Conservation (phyloP, 2,888 invertebrate genomes). For the Tridacna crocea region DNA sequence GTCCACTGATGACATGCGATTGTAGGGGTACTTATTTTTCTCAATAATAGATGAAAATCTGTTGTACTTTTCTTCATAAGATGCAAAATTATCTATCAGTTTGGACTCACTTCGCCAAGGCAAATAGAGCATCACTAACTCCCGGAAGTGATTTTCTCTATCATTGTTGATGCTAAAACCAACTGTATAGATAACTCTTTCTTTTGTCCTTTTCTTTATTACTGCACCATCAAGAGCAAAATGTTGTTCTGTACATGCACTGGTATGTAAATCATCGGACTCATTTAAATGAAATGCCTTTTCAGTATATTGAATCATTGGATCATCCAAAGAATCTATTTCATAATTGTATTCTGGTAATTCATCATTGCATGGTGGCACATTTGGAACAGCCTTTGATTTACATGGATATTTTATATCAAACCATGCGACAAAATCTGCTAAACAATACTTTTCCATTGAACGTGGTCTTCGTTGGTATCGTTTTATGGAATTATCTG, state of each 20-base stretch:
- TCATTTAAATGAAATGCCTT: background rate
- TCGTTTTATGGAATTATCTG: constrained; percentile 49
- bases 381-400: background rate
- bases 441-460: constrained; percentile 44
- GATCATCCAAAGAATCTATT: constrained; percentile 22
- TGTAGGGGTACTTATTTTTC: background rate
- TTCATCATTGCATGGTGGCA: background rate
- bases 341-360: constrained; percentile 26
- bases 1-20: background rate
- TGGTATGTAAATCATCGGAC: constrained; percentile 17
- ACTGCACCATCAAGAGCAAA: background rate
- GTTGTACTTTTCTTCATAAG: constrained; percentile 22
- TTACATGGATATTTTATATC: background rate
- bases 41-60: constrained; percentile 7
- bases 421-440: constrained; percentile 52
- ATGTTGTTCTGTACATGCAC: background rate
- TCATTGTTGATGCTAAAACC: constrained; percentile 8
- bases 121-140: constrained; percentile 2
- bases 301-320: background rate
- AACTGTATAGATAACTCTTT: constrained; percentile 13
- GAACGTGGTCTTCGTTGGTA: constrained; percentile 49
- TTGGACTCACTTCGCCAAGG: constrained; percentile 8
- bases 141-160: constrained; percentile 4
- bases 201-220: background rate
- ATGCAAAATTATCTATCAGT: background rate